These are phyloP conservation scores for Carlito syrichta DNA, from an alignment of 2,113 vertebrate species.

Conservation along the genomic window DNA sequence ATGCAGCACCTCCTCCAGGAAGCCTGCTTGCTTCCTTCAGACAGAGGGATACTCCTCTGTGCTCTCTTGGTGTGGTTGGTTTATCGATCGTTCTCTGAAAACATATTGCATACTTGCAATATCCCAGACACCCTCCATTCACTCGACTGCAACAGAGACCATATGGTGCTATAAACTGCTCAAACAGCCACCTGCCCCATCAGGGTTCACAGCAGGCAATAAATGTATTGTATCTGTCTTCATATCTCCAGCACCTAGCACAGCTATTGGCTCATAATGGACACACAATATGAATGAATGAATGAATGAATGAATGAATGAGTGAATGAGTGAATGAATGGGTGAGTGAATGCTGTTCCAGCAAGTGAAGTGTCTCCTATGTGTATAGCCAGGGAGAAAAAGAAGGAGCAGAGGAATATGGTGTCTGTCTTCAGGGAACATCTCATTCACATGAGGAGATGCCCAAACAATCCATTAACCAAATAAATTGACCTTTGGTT, in stretches of 20 bases:
- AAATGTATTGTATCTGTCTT: neutral
- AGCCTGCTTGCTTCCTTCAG: neutral
- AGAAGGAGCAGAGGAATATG: neutral
- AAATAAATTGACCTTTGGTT: neutral
- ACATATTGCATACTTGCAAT: neutral
- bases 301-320: neutral
- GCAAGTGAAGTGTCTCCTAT: neutral
- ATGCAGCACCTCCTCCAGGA: neutral
- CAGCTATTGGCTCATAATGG: neutral
- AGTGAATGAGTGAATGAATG: neutral
- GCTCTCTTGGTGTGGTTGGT: accelerated
- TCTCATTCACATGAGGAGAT: neutral
- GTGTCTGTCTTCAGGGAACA: neutral
- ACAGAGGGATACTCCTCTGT: neutral
- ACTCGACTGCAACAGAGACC: neutral
- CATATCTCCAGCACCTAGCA: neutral
- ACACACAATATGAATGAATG: neutral
- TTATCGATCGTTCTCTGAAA: neutral
- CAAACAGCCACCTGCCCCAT: neutral
- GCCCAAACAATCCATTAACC: neutral
- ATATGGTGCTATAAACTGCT: neutral
- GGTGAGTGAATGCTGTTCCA: neutral
- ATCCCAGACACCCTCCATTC: neutral
- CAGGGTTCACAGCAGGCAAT: neutral
- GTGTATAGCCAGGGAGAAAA: neutral